phyloP scores from a whole-genome alignment of 1,140 invertebrate genomes.

The Papilio polyxenes region DNA sequence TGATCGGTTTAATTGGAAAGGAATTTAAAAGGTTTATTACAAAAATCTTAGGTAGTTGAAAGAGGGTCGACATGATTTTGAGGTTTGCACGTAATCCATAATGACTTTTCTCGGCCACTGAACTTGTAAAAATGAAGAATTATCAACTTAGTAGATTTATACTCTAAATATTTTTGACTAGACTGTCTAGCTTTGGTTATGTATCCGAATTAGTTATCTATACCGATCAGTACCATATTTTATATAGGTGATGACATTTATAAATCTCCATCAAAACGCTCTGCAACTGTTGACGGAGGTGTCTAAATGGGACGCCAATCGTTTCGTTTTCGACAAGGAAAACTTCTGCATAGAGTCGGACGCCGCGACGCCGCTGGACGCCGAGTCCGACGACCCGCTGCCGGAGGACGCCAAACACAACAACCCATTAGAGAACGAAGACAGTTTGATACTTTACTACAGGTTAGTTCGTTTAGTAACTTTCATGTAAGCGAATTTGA shows the following conservation, averaged over 20 bases:
- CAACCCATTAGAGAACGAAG: conserved; percentile 78
- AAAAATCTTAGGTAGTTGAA: too few species aligned
- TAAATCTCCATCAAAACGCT: conserved; percentile 80
- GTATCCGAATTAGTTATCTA: too few species aligned
- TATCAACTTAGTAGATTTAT: too few species aligned
- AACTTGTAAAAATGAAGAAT: too few species aligned
- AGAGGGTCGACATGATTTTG: too few species aligned
- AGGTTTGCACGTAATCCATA: too few species aligned
- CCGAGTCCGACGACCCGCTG: conserved; percentile 77
- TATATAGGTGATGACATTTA: conserved; percentile 70
- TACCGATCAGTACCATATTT: not conserved
- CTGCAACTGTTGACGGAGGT: conserved; percentile 79
- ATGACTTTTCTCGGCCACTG: too few species aligned
- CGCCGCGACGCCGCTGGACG: conserved; percentile 69
- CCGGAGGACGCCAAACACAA: conserved; percentile 64
- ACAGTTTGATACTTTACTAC: conserved; percentile 75
- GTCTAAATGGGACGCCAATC: conserved; percentile 78
- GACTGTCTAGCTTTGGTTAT: too few species aligned
- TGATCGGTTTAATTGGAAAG: too few species aligned
- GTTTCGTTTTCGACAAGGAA: conserved; percentile 80
- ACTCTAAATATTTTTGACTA: too few species aligned
- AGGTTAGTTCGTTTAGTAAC: conserved; percentile 54
- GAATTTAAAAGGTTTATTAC: too few species aligned
- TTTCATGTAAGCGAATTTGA: too few species aligned
- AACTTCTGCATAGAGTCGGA: conserved; percentile 80